Evolutionary conservation across 2,888 invertebrate species (phyloP).

Genomic region (Drosophila neutralis): DNA sequence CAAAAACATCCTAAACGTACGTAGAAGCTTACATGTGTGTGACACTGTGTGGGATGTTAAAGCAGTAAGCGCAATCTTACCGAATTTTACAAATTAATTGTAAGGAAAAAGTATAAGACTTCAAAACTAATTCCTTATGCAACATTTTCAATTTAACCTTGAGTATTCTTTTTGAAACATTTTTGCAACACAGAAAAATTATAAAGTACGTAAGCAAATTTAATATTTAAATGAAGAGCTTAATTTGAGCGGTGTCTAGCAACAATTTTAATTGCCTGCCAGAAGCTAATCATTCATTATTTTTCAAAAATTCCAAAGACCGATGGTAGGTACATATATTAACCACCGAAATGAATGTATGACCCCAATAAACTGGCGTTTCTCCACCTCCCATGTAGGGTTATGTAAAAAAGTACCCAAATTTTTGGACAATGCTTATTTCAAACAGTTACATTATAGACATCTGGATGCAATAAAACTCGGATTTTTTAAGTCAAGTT

Average conservation of each 20-base stretch:
- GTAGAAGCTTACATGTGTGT: constrained; percentile 2
- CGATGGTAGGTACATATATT: too few relatives aligned
- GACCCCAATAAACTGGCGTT: neutral
- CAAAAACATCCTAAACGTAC: constrained; percentile 28
- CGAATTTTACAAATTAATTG: neutral
- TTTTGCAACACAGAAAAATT: neutral
- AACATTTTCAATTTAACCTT: neutral
- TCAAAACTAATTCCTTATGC: neutral
- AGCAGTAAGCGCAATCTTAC: neutral
- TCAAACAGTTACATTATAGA: too few relatives aligned
- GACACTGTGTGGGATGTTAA: neutral
- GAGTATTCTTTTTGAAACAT: neutral
- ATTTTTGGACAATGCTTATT: too few relatives aligned
- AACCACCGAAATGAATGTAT: too few relatives aligned
- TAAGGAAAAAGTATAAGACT: neutral
- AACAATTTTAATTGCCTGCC: too few relatives aligned
- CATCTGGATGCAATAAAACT: too few relatives aligned
- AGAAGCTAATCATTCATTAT: too few relatives aligned
- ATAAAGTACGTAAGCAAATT: neutral
- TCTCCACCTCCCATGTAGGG: neutral
- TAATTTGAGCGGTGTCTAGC: too few relatives aligned
- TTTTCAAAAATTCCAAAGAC: too few relatives aligned
- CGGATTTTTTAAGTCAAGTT: too few relatives aligned
- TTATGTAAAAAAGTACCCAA: neutral
- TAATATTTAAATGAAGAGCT: neutral